These are phyloP conservation scores for Drosophila borborema DNA, from an alignment of 2,888 invertebrate genomes.

Conservation along the genomic window DNA sequence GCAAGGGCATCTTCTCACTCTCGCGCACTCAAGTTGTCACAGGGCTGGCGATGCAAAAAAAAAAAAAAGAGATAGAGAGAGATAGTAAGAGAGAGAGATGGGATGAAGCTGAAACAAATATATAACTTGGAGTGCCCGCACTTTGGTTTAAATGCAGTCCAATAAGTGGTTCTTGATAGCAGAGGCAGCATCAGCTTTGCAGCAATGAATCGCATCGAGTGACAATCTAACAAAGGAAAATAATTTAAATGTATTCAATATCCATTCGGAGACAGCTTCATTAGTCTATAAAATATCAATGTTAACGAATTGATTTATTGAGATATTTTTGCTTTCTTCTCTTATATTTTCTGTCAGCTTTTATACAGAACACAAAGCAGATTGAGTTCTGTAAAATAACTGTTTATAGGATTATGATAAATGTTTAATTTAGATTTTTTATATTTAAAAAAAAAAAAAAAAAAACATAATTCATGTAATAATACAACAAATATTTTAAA, in stretches of 20 bases:
- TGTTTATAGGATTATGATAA: too few relatives aligned
- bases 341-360: too few relatives aligned
- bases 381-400: too few relatives aligned
- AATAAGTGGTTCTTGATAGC: conserved; percentile 40
- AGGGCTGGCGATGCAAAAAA: conserved; percentile 48
- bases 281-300: conserved; percentile 7
- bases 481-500: too few relatives aligned
- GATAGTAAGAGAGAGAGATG: not conserved
- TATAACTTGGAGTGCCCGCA: conserved; percentile 40
- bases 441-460: too few relatives aligned
- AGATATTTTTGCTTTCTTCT: not conserved
- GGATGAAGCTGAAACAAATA: not conserved
- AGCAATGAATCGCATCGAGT: conserved; percentile 33
- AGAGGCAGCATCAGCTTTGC: not conserved
- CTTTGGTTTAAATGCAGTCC: conserved; percentile 52
- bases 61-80: too few relatives aligned
- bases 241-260: conserved; percentile 10
- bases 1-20: conserved; percentile 4
- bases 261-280: conserved; percentile 16
- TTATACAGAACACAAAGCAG: too few relatives aligned
- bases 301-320: not conserved
- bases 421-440: too few relatives aligned
- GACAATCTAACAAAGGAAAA: conserved; percentile 23
- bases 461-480: too few relatives aligned
- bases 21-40: conserved; percentile 50